Evolutionary conservation across 2,888 invertebrate genomes (phyloP), one percentile per base, ranked within the genome.

Genomic region (Malthinus seriepunctatus): DNA sequence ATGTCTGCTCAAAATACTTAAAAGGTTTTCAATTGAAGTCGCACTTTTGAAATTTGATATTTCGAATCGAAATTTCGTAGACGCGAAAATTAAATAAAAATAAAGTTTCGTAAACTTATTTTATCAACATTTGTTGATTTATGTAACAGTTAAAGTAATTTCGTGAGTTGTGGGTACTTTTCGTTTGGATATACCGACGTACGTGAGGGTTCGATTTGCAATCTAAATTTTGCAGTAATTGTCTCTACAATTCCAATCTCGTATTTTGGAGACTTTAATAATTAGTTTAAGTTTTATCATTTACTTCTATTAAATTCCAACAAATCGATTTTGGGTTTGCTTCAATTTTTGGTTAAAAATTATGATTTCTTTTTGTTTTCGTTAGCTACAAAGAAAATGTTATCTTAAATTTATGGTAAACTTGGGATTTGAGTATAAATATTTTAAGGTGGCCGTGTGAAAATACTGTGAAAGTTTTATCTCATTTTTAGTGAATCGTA

Each of bases 161-260:
- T 42, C 23, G 39, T 15, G 23, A 42, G 39, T 42, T 42, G 39
- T 42, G 39, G 39, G 12, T 42, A 42, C 39, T 42, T 42, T 42
- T 42, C 39, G 39, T 42, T 42, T 15, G 39, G 39, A 23, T 15
- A 14, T 42, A 9, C n/a, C 39, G n/a, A 23, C 39, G 39, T 42
- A 42, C 39, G 39, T 42, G 39, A 42, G 39, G 39, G 39, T 42
- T 42, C 23, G 39, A 42, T 42, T 42, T 42, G 39, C 39, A 42
- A 42, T 42, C 39, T 2, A 23, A 42, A 42, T 15, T 42, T 42
- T 23, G n/a, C 6, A 23, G 39, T 42, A 42, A 42, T 42, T 42
- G 39, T 42, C 39, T 42, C 39, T 14, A 42, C 23, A 42, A 42
- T 42, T 42, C 39, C 23, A 42, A 15, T 42, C 39, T 23, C 39